Conservation (phyloP, 2,888 invertebrate genomes). For the Noctua pronuba region DNA sequence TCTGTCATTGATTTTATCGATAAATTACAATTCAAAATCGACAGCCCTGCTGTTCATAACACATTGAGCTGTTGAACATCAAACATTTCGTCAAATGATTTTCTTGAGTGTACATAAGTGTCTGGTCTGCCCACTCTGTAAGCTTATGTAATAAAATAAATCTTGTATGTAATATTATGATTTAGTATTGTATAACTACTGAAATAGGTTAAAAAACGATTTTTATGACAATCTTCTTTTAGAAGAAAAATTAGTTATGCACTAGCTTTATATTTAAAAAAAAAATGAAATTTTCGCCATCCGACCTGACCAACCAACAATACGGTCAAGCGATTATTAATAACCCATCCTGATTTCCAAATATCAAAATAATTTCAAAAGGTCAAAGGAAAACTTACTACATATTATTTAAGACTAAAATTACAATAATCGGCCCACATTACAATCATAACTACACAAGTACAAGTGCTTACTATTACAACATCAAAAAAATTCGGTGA, state of each 20-base stretch:
- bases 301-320: neutral
- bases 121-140: slow-evolving; percentile 9
- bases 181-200: slow-evolving; percentile 17
- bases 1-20: neutral
- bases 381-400: neutral
- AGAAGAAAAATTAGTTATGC: neutral
- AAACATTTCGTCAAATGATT: slow-evolving; percentile 36
- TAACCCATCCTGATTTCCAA: slow-evolving; percentile 1
- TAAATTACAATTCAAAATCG: neutral
- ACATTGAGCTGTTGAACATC: slow-evolving; percentile 1
- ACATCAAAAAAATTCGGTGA: slow-evolving; percentile 31
- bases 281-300: neutral
- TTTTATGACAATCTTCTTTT: neutral
- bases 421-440: slow-evolving; percentile 32
- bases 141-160: slow-evolving; percentile 39
- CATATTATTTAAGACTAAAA: neutral
- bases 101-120: slow-evolving; percentile 20
- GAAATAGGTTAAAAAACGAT: neutral
- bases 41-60: slow-evolving; percentile 28
- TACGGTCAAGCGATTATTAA: neutral
- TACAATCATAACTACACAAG: slow-evolving; percentile 19
- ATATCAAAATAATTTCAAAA: neutral
- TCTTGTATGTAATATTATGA: slow-evolving; percentile 7
- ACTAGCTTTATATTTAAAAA: neutral
- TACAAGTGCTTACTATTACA: slow-evolving; percentile 25